Percentiles rank a stretch among this genome's conserved stretches.
phyloP scores from a whole-genome alignment of 2,113 vertebrate genomes.

The Dasyornis broadbenti region DNA sequence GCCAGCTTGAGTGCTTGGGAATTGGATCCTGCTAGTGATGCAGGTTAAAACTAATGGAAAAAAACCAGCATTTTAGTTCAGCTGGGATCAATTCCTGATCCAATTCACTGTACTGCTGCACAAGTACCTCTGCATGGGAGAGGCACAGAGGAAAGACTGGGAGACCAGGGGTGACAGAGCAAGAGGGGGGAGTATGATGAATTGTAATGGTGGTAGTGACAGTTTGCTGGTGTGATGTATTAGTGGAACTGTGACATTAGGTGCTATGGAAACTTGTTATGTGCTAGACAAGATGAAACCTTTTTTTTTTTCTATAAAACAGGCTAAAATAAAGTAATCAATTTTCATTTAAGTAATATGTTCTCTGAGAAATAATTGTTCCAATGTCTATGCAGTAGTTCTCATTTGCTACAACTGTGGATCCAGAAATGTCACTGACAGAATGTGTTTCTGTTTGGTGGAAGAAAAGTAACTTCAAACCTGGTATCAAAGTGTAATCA shows the following conservation, averaged over 20 bases:
- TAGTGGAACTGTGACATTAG: background rate
- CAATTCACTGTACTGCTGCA: background rate
- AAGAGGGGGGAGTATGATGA: background rate
- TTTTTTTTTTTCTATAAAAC: background rate
- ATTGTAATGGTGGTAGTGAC: background rate
- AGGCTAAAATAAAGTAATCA: background rate
- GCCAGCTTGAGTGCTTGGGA: background rate
- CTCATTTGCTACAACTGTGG: background rate
- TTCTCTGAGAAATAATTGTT: background rate
- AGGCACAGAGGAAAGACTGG: background rate
- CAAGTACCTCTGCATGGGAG: background rate
- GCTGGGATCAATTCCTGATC: background rate
- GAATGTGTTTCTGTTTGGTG: background rate
- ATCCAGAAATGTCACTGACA: background rate
- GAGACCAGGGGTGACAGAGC: background rate
- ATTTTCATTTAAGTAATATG: background rate
- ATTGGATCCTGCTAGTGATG: background rate
- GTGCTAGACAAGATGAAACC: background rate
- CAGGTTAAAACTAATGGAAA: background rate
- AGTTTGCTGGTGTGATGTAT: background rate
- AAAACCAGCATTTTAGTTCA: background rate
- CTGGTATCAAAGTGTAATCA: background rate
- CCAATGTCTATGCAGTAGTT: background rate
- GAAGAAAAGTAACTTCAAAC: background rate
- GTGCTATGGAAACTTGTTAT: background rate